Conservation (phyloP, 1,140 invertebrate species). For the Drosophila sechellia region DNA sequence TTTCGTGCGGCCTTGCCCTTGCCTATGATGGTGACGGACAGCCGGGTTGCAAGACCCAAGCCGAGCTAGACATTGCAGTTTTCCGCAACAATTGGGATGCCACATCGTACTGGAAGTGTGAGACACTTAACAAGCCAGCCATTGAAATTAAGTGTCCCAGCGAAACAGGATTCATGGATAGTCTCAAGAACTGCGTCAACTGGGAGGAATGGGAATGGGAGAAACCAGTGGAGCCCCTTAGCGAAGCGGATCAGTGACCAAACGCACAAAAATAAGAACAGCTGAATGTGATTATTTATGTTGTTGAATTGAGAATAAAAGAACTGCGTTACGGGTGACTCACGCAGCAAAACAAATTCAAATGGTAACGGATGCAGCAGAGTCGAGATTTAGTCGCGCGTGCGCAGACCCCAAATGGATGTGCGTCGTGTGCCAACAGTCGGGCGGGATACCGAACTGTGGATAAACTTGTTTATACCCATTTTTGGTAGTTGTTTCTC, state of each 20-base stretch:
- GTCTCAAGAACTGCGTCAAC: slow-evolving; percentile 58
- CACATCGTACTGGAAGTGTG: slow-evolving; percentile 68
- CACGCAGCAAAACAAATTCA: slow-evolving; percentile 28
- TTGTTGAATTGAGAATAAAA: slow-evolving; percentile 57
- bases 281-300: slow-evolving; percentile 46
- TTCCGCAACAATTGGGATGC: slow-evolving; percentile 71
- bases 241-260: slow-evolving; percentile 55
- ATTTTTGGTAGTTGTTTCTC: slow-evolving; percentile 85
- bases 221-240: slow-evolving; percentile 47
- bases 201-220: slow-evolving; percentile 75
- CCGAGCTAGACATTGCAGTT: slow-evolving; percentile 53
- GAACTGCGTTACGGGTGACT: slow-evolving; percentile 30
- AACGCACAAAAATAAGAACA: slow-evolving; percentile 23
- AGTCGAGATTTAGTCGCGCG: slow-evolving; percentile 88
- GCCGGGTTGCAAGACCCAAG: slow-evolving; percentile 62
- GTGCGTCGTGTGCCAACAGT: slow-evolving; percentile 93
- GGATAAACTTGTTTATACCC: slow-evolving; percentile 86
- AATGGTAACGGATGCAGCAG: not conserved
- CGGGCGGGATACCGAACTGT: slow-evolving; percentile 92
- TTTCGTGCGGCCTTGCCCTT: slow-evolving; percentile 21
- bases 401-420: slow-evolving; percentile 94
- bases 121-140: slow-evolving; percentile 49
- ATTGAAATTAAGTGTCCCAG: slow-evolving; percentile 43
- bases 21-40: slow-evolving; percentile 60
- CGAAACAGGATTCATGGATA: slow-evolving; percentile 64